A percentile compares a stretch with the other conserved stretches of the same genome.
Evolutionary conservation across 2,888 invertebrate species (phyloP).

Genomic region (Therioaphis trifolii): DNA sequence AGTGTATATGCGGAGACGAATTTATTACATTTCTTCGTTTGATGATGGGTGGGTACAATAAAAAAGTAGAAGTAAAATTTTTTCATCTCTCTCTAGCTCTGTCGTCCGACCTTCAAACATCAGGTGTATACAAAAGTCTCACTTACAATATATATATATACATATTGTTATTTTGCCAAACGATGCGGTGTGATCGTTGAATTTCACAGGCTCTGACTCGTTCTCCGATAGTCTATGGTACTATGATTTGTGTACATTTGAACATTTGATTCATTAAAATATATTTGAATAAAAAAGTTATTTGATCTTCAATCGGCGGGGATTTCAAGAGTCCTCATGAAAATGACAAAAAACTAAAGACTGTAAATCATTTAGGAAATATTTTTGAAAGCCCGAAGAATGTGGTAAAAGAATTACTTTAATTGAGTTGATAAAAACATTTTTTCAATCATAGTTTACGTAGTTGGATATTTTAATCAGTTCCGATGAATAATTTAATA

Average conservation of each 20-base stretch:
- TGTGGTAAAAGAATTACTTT: background rate
- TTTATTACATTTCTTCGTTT: background rate
- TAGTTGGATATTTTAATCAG: background rate
- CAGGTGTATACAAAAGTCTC: background rate
- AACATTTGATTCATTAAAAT: background rate
- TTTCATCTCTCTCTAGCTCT: background rate
- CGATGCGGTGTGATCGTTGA: background rate
- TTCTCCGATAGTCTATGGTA: too few relatives aligned
- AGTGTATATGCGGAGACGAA: background rate
- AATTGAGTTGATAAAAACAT: too few relatives aligned
- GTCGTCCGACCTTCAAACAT: background rate
- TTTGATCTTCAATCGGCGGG: background rate
- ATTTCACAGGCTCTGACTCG: background rate
- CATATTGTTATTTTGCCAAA: background rate
- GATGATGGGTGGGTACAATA: background rate
- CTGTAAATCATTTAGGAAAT: background rate
- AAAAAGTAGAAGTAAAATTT: background rate
- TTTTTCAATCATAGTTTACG: background rate
- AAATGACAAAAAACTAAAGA: background rate
- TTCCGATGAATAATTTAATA: background rate
- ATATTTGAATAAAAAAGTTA: background rate
- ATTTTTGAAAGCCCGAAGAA: background rate
- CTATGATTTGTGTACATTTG: background rate
- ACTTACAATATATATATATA: background rate
- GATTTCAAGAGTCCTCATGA: background rate